Evolutionary conservation across 2,888 invertebrate genomes (phyloP).

Genomic region (Phymatocera aterrima): DNA sequence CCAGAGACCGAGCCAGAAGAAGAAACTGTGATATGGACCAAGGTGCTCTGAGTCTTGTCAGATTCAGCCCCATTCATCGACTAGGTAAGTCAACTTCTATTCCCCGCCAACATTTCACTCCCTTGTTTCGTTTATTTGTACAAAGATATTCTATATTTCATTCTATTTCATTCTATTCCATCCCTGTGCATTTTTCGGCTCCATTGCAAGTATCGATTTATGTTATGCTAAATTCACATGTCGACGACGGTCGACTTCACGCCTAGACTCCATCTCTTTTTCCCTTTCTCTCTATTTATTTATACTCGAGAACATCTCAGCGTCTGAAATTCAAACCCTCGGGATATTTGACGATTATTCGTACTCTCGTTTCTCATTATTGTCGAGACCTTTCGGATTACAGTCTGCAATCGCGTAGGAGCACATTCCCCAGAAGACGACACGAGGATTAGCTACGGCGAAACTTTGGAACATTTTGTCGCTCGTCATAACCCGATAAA

Average conservation of each 20-base stretch:
- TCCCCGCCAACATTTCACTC: neutral
- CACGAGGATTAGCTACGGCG: neutral
- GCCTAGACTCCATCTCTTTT: neutral
- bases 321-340: neutral
- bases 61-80: slow-evolving; percentile 84
- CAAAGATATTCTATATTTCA: neutral
- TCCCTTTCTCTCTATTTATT: neutral
- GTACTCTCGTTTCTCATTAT: neutral
- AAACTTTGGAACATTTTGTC: slow-evolving; percentile 1
- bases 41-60: slow-evolving; percentile 88
- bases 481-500: neutral
- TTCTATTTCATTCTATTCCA: neutral
- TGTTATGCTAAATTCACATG: neutral
- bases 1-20: slow-evolving; percentile 88
- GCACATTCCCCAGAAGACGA: neutral
- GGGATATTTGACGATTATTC: slow-evolving; percentile 20
- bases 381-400: slow-evolving; percentile 20
- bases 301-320: neutral
- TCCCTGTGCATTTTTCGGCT: neutral
- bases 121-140: neutral
- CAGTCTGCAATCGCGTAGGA: neutral
- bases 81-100: slow-evolving; percentile 78
- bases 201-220: neutral
- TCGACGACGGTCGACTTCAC: neutral
- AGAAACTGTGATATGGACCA: slow-evolving; percentile 89